Base-by-base conservation (phyloP, 2,113 vertebrate species). In the Brevimyrus niger region DNA sequence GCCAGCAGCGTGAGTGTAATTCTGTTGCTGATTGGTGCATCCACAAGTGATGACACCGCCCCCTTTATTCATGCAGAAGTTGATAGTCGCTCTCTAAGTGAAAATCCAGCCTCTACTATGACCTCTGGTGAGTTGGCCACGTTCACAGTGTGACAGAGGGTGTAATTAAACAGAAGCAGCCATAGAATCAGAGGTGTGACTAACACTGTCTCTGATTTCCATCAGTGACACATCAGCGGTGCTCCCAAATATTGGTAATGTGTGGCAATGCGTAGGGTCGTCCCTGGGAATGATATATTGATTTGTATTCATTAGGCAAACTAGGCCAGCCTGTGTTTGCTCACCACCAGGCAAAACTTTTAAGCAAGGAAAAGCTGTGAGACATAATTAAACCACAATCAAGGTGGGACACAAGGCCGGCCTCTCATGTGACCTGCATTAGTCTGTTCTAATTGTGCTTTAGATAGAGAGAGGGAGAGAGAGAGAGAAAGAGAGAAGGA, bases 1-100 rank as follows among this genome's bases (percentile, higher is more conserved):
- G 19, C 73, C 89, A 87, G 1, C 93, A 94, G 11, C 90, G 95
- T 95, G 91, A 94, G 95, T 93, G 9, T 38, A 65, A 83, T 31
- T 46, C 82, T 47, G 27, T 83, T n/a, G 42, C 48, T 46, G 88
- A 21, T 73, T 84, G 50, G 58, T n/a, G 87, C 38, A 17, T 65
- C 11, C 11, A 8, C 19, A 9, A 9, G 17, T 21, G 65, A 48
- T 9, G 21, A 53, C 27, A 55, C 50, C 46, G 38, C 46, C 47
- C 50, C 69, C 46, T 88, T 80, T n/a, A 73, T 88, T 69, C 46
- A 50, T 80, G 46, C 47, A 80, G 27, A 88, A 50, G 65, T 48
- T 17, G 61, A 19, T 38, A 88, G 38, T 80, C 76, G 47, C 80
- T 48, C 58, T n/a, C 61, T 51, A 38, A 50, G 69, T 80, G 47